Evolutionary conservation across 2,113 vertebrate genomes (phyloP).

Genomic region (Zeus faber): DNA sequence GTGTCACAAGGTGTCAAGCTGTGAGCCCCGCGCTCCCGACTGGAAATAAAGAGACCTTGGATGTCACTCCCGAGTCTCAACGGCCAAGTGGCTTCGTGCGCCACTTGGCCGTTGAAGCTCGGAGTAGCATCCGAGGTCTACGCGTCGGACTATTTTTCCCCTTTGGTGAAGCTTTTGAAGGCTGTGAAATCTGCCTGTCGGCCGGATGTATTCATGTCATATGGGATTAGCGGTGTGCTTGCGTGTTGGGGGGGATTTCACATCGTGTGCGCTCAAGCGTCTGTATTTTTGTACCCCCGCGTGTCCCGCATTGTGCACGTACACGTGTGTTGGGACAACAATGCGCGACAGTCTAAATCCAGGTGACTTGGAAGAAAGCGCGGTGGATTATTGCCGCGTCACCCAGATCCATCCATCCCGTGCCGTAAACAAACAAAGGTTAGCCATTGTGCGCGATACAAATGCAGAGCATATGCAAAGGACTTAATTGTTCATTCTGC

Average conservation of each 20-base stretch:
- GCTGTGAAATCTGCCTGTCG: slow-evolving; percentile 46
- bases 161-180: slow-evolving; percentile 6
- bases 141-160: neutral
- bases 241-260: too few relatives aligned
- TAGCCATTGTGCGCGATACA: too few relatives aligned
- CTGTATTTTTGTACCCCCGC: neutral
- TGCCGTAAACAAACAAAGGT: slow-evolving; percentile 5
- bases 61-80: too few relatives aligned
- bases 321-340: neutral
- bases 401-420: too few relatives aligned
- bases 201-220: slow-evolving; percentile 44
- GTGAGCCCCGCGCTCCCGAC: too few relatives aligned
- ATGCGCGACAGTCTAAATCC: neutral
- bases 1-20: too few relatives aligned
- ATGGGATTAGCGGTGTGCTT: slow-evolving; percentile 36
- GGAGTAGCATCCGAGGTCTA: too few relatives aligned
- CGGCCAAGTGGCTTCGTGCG: too few relatives aligned
- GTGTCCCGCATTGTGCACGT: neutral
- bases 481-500: neutral
- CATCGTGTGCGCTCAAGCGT: neutral
- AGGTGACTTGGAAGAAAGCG: too few relatives aligned
- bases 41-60: too few relatives aligned
- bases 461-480: neutral
- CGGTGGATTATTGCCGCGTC: too few relatives aligned
- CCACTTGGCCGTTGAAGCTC: too few relatives aligned